Evolutionary conservation across 1,140 invertebrate species (phyloP).

Genomic region (Helicoverpa zea): DNA sequence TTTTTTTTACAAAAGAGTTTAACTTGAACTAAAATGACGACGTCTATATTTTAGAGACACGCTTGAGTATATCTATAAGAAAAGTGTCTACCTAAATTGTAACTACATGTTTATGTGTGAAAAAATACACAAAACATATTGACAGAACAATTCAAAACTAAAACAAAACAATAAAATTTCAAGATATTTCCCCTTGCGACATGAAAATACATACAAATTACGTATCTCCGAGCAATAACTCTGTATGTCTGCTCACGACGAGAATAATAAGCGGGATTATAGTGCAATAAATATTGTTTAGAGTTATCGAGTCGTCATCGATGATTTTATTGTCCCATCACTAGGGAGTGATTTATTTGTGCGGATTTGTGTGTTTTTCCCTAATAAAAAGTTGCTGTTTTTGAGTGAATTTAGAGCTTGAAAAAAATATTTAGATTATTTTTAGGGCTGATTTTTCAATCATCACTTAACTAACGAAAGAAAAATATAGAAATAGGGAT

Average conservation of each 20-base stretch:
- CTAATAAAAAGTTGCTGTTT: not conserved
- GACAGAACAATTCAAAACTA: conserved; percentile 7
- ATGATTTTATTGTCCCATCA: conserved; percentile 12
- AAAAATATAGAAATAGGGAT: too few relatives aligned
- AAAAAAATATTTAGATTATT: too few relatives aligned
- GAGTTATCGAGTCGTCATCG: conserved; percentile 33
- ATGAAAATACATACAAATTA: conserved; percentile 38
- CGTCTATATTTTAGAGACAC: too few relatives aligned
- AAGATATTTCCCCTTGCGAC: conserved; percentile 9
- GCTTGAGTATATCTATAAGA: too few relatives aligned
- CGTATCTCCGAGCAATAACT: conserved; percentile 16
- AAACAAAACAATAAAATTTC: conserved; percentile 26
- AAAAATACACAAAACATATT: not conserved
- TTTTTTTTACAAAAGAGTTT: too few relatives aligned
- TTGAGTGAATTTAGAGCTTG: not conserved
- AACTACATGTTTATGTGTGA: too few relatives aligned
- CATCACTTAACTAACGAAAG: too few relatives aligned
- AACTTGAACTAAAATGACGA: too few relatives aligned
- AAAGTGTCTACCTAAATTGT: too few relatives aligned
- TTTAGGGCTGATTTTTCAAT: too few relatives aligned
- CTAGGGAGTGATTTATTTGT: not conserved
- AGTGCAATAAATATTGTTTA: conserved; percentile 26
- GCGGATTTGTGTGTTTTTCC: not conserved
- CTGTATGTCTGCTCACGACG: conserved; percentile 2
- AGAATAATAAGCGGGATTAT: conserved; percentile 37